Percentiles rank a stretch among this genome's conserved stretches.
These are phyloP conservation scores for Herminia tarsipennalis DNA, from an alignment of 2,888 invertebrate species.

Conservation along the genomic window DNA sequence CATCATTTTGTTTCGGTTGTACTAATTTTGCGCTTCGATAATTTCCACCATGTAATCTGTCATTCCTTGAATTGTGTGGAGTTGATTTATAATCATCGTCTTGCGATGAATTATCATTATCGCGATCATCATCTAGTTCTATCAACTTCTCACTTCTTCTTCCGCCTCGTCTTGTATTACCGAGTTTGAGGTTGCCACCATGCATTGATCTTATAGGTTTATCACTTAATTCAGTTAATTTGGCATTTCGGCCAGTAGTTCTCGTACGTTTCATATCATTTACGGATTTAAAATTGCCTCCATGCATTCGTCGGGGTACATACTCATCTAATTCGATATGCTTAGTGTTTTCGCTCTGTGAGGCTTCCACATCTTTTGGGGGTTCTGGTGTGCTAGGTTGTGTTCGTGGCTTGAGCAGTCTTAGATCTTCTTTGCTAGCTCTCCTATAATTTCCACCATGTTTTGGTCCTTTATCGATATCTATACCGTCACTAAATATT, in stretches of 20 bases:
- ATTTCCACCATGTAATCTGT: slow-evolving; percentile 75
- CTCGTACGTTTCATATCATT: slow-evolving; percentile 43
- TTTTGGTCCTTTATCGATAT: slow-evolving; percentile 65
- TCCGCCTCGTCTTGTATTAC: slow-evolving; percentile 36
- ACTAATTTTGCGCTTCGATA: slow-evolving; percentile 69
- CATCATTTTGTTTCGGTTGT: slow-evolving; percentile 34
- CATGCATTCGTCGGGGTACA: slow-evolving; percentile 44
- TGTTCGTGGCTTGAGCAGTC: slow-evolving; percentile 7
- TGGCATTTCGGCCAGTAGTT: slow-evolving; percentile 51
- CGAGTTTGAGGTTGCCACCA: slow-evolving; percentile 61
- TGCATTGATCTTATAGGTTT: slow-evolving; percentile 48
- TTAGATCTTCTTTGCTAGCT: slow-evolving; percentile 46
- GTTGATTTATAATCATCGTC: slow-evolving; percentile 46
- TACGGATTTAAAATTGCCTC: slow-evolving; percentile 53
- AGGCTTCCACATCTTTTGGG: slow-evolving; percentile 57
- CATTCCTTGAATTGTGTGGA: slow-evolving; percentile 48
- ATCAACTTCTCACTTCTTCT: slow-evolving; percentile 61
- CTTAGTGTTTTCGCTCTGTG: slow-evolving; percentile 62
- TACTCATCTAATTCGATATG: slow-evolving; percentile 51
- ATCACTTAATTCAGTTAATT: slow-evolving; percentile 56
- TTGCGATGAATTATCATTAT: slow-evolving; percentile 45
- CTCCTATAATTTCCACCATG: slow-evolving; percentile 80
- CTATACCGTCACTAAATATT: slow-evolving; percentile 69
- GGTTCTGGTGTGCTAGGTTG: slow-evolving; percentile 22
- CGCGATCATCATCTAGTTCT: slow-evolving; percentile 60